Percentiles rank a stretch among this genome's conserved stretches.
phyloP scores from a whole-genome alignment of 2,113 vertebrate species.

The Tachuris rubrigastra region DNA sequence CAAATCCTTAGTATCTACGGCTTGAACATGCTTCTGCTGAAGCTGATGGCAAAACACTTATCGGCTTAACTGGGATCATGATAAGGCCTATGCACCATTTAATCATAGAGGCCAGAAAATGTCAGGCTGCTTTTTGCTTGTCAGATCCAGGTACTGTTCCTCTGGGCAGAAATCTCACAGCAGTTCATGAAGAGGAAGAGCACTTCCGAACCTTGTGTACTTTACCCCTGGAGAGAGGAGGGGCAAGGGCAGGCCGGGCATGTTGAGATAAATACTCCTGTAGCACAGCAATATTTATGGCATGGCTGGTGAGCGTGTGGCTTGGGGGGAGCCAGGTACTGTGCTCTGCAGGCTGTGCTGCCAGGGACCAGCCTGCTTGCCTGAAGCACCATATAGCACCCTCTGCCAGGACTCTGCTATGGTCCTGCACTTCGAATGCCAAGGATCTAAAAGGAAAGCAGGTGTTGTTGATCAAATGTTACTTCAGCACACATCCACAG shows the following conservation, averaged over 20 bases:
- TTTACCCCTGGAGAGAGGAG: background rate
- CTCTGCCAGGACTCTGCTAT: background rate
- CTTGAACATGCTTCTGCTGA: background rate
- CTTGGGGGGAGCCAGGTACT: background rate
- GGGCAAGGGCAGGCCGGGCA: background rate
- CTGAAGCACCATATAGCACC: background rate
- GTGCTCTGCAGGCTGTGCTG: background rate
- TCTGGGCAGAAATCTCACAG: background rate
- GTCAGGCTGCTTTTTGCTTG: background rate
- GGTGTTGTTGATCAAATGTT: background rate
- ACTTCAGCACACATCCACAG: background rate
- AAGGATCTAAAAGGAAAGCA: background rate
- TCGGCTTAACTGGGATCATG: background rate
- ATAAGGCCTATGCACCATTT: background rate
- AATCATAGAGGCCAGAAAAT: background rate
- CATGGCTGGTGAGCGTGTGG: fast-evolving
- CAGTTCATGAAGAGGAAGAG: background rate
- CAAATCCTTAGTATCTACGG: background rate
- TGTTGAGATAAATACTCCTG: background rate
- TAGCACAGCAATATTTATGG: background rate
- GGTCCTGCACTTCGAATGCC: background rate
- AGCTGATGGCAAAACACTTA: slow-evolving; percentile 8
- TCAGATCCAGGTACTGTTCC: background rate
- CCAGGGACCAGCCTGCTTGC: background rate
- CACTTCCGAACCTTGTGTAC: background rate